phyloP scores from a whole-genome alignment of 2,113 vertebrate species.

The Menidia beryllina region DNA sequence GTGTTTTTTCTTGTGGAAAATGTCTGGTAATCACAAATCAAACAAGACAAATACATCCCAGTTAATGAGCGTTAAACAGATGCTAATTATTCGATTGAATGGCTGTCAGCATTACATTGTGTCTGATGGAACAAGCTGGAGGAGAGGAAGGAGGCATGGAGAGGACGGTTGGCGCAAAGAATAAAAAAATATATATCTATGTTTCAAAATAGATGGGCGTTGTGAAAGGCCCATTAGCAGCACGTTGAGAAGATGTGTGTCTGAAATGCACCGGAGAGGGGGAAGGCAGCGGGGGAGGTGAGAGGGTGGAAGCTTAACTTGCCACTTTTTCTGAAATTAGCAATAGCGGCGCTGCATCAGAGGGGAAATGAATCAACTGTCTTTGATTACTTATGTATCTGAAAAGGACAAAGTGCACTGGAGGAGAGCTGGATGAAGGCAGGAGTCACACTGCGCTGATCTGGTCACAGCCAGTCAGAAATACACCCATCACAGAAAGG shows the following conservation, averaged over 20 bases:
- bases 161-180: constrained; percentile 20
- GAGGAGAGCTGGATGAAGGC: constrained; percentile 33
- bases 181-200: no score
- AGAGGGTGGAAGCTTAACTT: constrained; percentile 37
- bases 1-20: constrained; percentile 74
- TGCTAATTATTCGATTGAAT: constrained; percentile 84
- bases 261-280: constrained; percentile 28
- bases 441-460: constrained; percentile 64
- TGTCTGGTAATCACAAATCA: constrained; percentile 79
- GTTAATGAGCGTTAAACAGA: constrained; percentile 82
- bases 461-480: constrained; percentile 45
- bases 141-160: not conserved
- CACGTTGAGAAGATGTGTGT: constrained; percentile 56
- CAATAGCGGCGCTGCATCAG: constrained; percentile 47
- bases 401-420: constrained; percentile 53
- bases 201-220: not conserved
- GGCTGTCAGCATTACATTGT: constrained; percentile 79
- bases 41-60: constrained; percentile 78
- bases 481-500: constrained; percentile 44
- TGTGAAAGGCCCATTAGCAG: constrained; percentile 51
- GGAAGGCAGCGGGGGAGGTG: constrained; percentile 16
- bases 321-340: constrained; percentile 43
- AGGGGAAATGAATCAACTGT: constrained; percentile 70
- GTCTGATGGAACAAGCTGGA: constrained; percentile 69
- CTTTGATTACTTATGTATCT: constrained; percentile 68